A percentile compares a stretch with the other conserved stretches of the same genome.
phyloP scores from a whole-genome alignment of 2,113 vertebrate genomes.

The Raja brachyura region DNA sequence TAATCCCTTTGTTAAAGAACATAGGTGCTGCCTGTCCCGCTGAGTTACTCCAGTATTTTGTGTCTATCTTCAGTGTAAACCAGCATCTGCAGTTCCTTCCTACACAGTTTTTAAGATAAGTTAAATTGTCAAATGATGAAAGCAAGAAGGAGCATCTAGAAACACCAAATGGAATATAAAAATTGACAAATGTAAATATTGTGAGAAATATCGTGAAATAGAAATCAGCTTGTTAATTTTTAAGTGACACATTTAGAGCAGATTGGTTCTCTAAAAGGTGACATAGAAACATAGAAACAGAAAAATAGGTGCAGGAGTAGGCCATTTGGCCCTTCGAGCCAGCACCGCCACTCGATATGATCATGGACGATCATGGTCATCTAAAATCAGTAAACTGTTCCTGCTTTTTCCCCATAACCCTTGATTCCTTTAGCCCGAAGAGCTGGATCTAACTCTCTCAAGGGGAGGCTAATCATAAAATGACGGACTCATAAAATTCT shows the following conservation, averaged over 20 bases:
- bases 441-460: background rate
- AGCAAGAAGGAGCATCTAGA: background rate
- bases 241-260: background rate
- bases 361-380: no score
- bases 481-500: background rate
- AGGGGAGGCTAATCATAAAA: background rate
- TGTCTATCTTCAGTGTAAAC: no score
- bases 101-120: background rate
- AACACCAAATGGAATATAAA: background rate
- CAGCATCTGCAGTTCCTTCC: no score
- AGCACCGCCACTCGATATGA: no score
- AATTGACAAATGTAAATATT: background rate
- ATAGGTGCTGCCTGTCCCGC: no score
- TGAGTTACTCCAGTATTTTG: no score
- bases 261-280: background rate
- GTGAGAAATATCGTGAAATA: background rate
- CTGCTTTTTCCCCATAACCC: no score
- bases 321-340: no score
- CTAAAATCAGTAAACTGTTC: no score
- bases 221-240: constrained; percentile 21
- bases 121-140: background rate
- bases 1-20: background rate
- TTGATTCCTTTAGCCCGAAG: no score
- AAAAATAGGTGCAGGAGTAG: no score
- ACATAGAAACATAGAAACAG: background rate